Base-by-base conservation (phyloP, 2,888 invertebrate species). In the Phyto melanocephala region DNA sequence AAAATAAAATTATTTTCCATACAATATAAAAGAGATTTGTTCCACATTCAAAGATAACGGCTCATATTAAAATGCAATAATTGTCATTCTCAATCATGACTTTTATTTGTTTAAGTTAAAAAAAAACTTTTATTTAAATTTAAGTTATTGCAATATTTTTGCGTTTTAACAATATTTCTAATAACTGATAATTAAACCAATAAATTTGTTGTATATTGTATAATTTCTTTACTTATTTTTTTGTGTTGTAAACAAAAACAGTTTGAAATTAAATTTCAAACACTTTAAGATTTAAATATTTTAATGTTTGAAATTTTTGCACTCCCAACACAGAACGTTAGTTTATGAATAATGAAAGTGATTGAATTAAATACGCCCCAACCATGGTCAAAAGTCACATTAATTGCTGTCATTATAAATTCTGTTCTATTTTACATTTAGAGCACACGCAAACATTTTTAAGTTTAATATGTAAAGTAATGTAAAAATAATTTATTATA, bases 401-500 rank as follows among this genome's bases (percentile, higher is more conserved):
- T 13, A 50, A 60, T 60, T 60, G 22, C 11, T 15, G 11, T 0
- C 22, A 76, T 76, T 76, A 50, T 15, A 42, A 68, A 76, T 76
- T 76, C 58, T 17, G 50, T 42, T 50, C 28, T 40, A 76, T 20
- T 76, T 76, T 68, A 15, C 15, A 58, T 54, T 0, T 5, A 50
- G 22, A 45, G 50, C 4, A 60, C 76, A 76, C 33, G 76, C 60
- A 50, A 76, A 2, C n/a, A 20, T 42, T 76, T 68, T 56, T n/a
- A n/a, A 22, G 11, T 24, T 58, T 35, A 45, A 35, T 35, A 58
- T 58, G 22, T 45, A 28, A 45, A 17, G 17, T 54, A 54, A 13
- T 50, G 6, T 13, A 8, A 40, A 40, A 50, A 22, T 22, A 11
- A 22, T 50, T 4, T 50, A 22, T 13, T 1, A 17, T 45, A 13